phyloP scores from a whole-genome alignment of 2,888 invertebrate genomes.

The Litoditis marina region DNA sequence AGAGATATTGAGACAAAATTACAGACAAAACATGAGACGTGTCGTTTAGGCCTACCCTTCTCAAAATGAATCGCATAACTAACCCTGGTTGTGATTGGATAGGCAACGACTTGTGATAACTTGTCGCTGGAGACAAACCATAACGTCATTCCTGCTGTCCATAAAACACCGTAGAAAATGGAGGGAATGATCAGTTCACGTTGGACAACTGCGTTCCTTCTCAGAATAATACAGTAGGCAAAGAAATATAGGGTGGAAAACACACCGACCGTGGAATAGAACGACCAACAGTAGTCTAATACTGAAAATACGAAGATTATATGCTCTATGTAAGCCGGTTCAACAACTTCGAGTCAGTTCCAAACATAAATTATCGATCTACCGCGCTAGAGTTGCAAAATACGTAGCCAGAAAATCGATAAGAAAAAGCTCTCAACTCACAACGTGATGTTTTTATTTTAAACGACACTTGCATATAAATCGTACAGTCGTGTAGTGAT shows the following conservation, averaged over 20 bases:
- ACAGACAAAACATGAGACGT: no score
- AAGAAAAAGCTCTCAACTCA: no score
- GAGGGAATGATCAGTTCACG: conserved; percentile 47
- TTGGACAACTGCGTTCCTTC: conserved; percentile 37
- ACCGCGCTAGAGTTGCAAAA: no score
- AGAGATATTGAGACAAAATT: no score
- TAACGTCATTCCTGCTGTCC: conserved; percentile 57
- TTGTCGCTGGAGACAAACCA: conserved; percentile 65
- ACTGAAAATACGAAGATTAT: conserved; percentile 30
- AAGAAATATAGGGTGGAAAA: conserved; percentile 56
- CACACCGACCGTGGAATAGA: conserved; percentile 51
- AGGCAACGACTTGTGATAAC: conserved; percentile 65
- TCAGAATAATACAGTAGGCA: conserved; percentile 41
- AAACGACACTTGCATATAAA: no score
- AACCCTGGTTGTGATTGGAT: conserved; percentile 65
- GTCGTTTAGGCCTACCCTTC: no score
- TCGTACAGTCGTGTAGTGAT: no score
- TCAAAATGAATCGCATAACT: no score
- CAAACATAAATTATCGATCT: no score
- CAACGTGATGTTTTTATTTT: no score
- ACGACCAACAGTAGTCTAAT: conserved; percentile 57
- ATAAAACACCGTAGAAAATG: conserved; percentile 40
- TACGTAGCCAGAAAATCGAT: no score
- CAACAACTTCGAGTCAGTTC: no score
- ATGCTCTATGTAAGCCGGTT: neutral